Evolutionary conservation across 2,113 vertebrate species (phyloP), one percentile per base, ranked within the genome.

Genomic region (Laterallus jamaicensis): DNA sequence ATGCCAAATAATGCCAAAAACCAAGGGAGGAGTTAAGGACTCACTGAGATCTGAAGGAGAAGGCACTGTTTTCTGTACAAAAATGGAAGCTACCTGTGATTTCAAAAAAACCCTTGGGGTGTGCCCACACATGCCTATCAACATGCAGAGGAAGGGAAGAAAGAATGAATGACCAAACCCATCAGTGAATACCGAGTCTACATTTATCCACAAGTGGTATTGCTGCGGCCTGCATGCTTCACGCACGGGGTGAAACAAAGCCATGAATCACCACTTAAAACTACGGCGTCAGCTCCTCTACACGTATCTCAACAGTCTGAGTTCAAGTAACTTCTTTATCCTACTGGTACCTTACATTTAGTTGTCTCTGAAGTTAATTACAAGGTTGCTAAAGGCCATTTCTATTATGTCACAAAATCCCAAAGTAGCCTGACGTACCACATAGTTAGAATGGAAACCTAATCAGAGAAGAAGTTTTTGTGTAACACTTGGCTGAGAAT

Each of bases 271-370:
- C 47, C 63, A 62, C 42, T 1, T 56, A 44, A 77, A 90, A 76
- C 69, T 24, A 83, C 2, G 1, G 52, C 29, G 39, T 29, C 24
- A 88, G 29, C n/a, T 62, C 37, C 60, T 66, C 15, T 10, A 39
- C 29, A 56, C 71, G 32, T 5, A 44, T 24, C 25, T 69, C 29
- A 9, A 35, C 15, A 66, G 28, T 31, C 32, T 54, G 52, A 56
- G 31, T 26, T 83, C 24, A 66, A 81, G 9, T 13, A 80, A 80
- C 19, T 64, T 40, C 76, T 79, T 64, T 15, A 70, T 75, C 62
- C n/a, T 50, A 25, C 10, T n/a, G n/a, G 37, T n/a, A 82, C 4
- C n/a, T 17, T 49, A 66, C 0, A 0, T 62, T 26, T 26, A 58
- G 63, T 6, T 78, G 29, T 35, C 37, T 78, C 56, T 42, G 28